phyloP scores from a whole-genome alignment of 2,888 invertebrate genomes.

The Spatulosminthurus flaviceps region DNA sequence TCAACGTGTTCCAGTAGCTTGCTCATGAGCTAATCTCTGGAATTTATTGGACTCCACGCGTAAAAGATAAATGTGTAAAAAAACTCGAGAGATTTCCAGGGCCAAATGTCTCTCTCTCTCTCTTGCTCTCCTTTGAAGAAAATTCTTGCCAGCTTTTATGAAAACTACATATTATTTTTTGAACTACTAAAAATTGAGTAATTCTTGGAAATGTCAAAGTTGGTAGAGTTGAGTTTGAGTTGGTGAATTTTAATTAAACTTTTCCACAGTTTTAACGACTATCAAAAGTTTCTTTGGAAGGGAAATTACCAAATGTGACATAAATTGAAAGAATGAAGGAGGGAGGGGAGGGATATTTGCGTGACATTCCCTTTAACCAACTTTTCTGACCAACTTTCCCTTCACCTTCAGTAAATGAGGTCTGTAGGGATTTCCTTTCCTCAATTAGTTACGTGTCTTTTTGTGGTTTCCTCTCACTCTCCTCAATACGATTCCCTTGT shows the following conservation, averaged over 20 bases:
- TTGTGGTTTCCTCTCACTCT: too few relatives aligned
- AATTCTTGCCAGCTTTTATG: too few relatives aligned
- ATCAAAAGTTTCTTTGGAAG: neutral
- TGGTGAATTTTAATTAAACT: neutral
- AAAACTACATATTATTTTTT: too few relatives aligned
- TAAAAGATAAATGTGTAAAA: neutral
- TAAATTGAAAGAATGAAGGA: neutral
- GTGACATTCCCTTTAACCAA: neutral
- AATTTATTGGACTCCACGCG: slow-evolving; percentile 25
- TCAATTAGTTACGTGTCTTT: too few relatives aligned
- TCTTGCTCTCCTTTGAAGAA: too few relatives aligned
- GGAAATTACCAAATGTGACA: neutral
- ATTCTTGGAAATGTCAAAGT: too few relatives aligned
- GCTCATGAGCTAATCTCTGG: neutral
- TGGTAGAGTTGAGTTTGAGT: neutral
- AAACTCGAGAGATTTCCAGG: neutral
- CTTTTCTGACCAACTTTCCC: neutral
- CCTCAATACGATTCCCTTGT: too few relatives aligned
- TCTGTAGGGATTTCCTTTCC: too few relatives aligned
- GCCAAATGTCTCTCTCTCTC: neutral
- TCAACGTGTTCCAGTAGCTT: slow-evolving; percentile 24
- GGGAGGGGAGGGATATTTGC: neutral
- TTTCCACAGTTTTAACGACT: neutral
- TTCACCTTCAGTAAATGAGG: neutral
- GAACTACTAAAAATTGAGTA: too few relatives aligned